phyloP scores from a whole-genome alignment of 2,888 invertebrate genomes.

The Drosophila vallismaia region DNA sequence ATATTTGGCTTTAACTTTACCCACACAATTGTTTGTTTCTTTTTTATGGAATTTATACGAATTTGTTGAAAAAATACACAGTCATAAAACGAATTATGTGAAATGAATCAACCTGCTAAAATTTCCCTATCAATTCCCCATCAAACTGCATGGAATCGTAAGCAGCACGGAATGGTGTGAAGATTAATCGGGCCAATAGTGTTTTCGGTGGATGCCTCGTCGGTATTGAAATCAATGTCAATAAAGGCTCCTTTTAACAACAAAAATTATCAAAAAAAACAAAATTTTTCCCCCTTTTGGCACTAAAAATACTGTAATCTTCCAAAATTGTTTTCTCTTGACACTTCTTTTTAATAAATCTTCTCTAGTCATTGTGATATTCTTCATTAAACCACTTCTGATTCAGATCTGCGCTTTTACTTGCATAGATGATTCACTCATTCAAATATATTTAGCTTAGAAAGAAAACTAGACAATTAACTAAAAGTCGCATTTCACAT shows the following conservation, averaged over 20 bases:
- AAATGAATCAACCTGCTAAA: constrained; percentile 45
- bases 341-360: background rate
- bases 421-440: background rate
- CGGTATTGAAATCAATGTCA: background rate
- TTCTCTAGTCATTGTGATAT: constrained; percentile 1
- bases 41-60: constrained; percentile 66
- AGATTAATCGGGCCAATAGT: constrained; percentile 50
- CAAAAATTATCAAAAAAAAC: constrained; percentile 41
- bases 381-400: background rate
- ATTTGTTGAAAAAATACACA: constrained; percentile 64
- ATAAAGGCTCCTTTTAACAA: background rate
- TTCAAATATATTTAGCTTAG: background rate
- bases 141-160: constrained; percentile 21
- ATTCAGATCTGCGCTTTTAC: background rate
- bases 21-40: constrained; percentile 58
- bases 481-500: constrained; percentile 1
- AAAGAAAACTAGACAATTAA: background rate
- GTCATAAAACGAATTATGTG: constrained; percentile 46
- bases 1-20: constrained; percentile 39
- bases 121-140: constrained; percentile 16
- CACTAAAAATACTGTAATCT: background rate
- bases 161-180: constrained; percentile 61
- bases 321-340: background rate
- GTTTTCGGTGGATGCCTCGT: background rate
- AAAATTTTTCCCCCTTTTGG: constrained; percentile 11